Percentiles rank a stretch among this genome's conserved stretches.
These are phyloP conservation scores for Numenius phaeopus DNA, from an alignment of 2,797 vertebrate genomes.

Conservation along the genomic window DNA sequence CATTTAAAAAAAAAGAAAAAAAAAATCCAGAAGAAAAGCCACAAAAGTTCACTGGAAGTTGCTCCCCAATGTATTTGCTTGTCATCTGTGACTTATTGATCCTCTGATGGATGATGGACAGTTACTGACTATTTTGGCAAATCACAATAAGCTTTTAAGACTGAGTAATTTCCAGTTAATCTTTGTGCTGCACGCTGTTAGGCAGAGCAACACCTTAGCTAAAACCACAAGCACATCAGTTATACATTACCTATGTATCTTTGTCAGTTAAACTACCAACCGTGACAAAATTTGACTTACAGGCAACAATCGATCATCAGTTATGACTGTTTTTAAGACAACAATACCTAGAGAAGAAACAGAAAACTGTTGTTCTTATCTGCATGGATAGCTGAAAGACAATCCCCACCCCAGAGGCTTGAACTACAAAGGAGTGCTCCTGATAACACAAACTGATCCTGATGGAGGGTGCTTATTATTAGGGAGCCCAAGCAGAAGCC, in stretches of 20 bases:
- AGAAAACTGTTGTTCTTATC: not conserved
- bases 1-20: not conserved
- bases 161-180: not conserved
- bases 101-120: not conserved
- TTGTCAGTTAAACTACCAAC: not conserved
- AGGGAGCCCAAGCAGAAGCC: not conserved
- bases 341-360: not conserved
- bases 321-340: not conserved
- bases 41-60: not conserved
- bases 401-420: not conserved
- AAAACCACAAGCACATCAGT: not conserved
- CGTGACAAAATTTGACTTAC: not conserved
- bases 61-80: not conserved
- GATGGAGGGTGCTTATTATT: not conserved
- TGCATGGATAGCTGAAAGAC: not conserved
- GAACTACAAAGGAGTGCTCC: not conserved
- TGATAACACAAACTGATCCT: not conserved
- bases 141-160: not conserved
- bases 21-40: not conserved
- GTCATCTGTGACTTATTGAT: not conserved
- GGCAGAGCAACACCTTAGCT: not conserved
- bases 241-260: not conserved
- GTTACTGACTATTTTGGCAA: not conserved
- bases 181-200: not conserved
- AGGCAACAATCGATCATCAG: not conserved